A percentile compares a stretch with the other conserved stretches of the same genome.
Evolutionary conservation across 1,140 invertebrate species (phyloP).

Genomic region (Saxidomus purpurata): DNA sequence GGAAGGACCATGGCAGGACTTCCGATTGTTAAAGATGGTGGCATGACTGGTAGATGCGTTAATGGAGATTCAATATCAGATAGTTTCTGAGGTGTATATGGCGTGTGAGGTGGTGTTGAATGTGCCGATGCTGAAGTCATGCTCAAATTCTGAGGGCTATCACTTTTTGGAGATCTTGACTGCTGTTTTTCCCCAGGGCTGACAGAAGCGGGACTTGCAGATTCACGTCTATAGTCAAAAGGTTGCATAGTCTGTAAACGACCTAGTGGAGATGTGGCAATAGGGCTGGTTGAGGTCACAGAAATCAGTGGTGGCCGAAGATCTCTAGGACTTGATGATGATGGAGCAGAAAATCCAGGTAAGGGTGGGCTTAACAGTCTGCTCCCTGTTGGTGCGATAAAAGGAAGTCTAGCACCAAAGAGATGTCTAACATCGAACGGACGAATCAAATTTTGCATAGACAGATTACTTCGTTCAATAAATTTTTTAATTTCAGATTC

Average conservation of each 20-base stretch:
- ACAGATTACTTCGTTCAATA: conserved; percentile 87
- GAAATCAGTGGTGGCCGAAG: conserved; percentile 78
- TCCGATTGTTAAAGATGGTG: conserved; percentile 63
- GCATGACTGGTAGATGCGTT: conserved; percentile 41
- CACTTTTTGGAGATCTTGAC: conserved; percentile 74
- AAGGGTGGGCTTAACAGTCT: conserved; percentile 77
- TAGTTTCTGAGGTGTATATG: conserved; percentile 55
- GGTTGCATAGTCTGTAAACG: conserved; percentile 97
- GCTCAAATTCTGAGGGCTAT: conserved; percentile 83
- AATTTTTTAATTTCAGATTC: conserved; percentile 89
- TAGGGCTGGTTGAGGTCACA: conserved; percentile 82
- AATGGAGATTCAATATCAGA: conserved; percentile 35
- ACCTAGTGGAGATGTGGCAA: conserved; percentile 91
- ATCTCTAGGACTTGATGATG: conserved; percentile 69
- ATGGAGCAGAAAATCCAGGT: conserved; percentile 75
- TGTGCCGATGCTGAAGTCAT: conserved; percentile 78
- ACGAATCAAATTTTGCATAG: conserved; percentile 84
- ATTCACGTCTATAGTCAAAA: conserved; percentile 95
- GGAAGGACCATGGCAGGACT: conserved; percentile 68
- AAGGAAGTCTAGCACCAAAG: conserved; percentile 79
- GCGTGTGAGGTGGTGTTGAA: conserved; percentile 69
- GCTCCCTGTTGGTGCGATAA: conserved; percentile 73
- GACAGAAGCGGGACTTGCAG: conserved; percentile 85
- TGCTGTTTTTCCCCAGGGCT: conserved; percentile 76
- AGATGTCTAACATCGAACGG: conserved; percentile 80